Base-by-base conservation (phyloP, 2,888 invertebrate genomes). In the Phyto melanocephala region DNA sequence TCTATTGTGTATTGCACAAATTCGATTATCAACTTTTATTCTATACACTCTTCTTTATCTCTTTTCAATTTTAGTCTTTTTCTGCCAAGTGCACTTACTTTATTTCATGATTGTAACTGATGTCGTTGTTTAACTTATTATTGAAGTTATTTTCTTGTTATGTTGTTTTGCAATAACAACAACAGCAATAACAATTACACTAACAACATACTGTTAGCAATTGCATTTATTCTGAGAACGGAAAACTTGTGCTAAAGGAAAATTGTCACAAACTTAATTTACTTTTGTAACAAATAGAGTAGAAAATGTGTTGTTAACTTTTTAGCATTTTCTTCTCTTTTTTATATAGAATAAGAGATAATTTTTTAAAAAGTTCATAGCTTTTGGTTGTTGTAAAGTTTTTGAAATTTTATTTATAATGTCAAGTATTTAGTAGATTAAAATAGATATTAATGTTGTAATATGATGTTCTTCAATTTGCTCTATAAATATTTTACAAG, bases 251-350 rank as follows among this genome's bases (percentile, higher is more conserved):
- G 62, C 15, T 24, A 56, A 54, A 60, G 54, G 79, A 80, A 85
- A 85, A 85, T 85, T 86, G 86, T 86, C 84, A 80, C 85, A 86
- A 86, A 86, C 86, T 86, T 84, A 85, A 86, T 86, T 86, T 86
- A 80, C 75, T 84, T 70, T 37, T 74, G 82, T 82, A 86, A 85
- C 85, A 86, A 86, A 85, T 86, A 86, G 85, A 86, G 85, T 86
- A 84, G 85, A 86, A 86, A 86, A 86, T 85, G 83, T 85, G 85
- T 85, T 74, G 68, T 78, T 74, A 68, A 74, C 65, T 70, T 67
- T 76, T 15, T 15, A n/a, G 20, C 7, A 37, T 71, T n/a, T 22
- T 17, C 15, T 65, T 47, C 1, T 17, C 20, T 28, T 71, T 37
- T 71, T 47, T 0, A 24, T 20, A 47, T 42, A 15, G 15, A 42